Evolutionary conservation across 2,888 invertebrate species (phyloP).

Genomic region (Ametastegia equiseti): DNA sequence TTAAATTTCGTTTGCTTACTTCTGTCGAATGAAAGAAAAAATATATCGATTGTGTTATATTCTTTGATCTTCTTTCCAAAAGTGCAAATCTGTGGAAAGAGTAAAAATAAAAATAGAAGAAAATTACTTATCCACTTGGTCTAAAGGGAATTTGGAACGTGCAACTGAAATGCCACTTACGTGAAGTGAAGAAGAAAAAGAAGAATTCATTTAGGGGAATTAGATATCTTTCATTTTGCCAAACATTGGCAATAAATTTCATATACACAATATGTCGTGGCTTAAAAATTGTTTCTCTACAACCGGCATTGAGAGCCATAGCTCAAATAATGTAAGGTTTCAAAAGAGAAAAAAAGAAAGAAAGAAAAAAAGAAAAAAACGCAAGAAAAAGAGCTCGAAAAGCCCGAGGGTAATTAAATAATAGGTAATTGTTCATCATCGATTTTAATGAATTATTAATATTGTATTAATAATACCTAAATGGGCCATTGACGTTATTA

Average conservation of each 20-base stretch:
- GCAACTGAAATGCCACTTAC: constrained; percentile 24
- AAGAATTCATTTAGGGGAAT: constrained; percentile 27
- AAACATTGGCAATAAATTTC: background rate
- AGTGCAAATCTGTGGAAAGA: background rate
- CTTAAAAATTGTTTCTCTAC: constrained; percentile 11
- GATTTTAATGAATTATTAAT: constrained; percentile 30
- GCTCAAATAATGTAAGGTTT: constrained; percentile 1
- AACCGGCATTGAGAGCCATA: constrained; percentile 8
- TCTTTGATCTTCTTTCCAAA: background rate
- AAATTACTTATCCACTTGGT: too few relatives aligned
- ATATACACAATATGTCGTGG: background rate
- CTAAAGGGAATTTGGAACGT: background rate
- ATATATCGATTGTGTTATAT: too few relatives aligned
- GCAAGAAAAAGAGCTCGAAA: too few relatives aligned
- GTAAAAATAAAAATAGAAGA: background rate
- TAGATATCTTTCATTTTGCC: constrained; percentile 12
- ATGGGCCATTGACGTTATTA: constrained; percentile 43
- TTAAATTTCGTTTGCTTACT: background rate
- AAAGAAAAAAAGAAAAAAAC: too few relatives aligned
- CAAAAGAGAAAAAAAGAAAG: too few relatives aligned
- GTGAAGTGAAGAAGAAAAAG: too few relatives aligned
- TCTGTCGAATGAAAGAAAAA: background rate
- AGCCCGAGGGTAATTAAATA: constrained; percentile 11
- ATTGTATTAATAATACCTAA: constrained; percentile 28
- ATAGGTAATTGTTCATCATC: too few relatives aligned